These are phyloP conservation scores for Zelleria hepariella DNA, from an alignment of 2,888 invertebrate genomes.

Conservation along the genomic window DNA sequence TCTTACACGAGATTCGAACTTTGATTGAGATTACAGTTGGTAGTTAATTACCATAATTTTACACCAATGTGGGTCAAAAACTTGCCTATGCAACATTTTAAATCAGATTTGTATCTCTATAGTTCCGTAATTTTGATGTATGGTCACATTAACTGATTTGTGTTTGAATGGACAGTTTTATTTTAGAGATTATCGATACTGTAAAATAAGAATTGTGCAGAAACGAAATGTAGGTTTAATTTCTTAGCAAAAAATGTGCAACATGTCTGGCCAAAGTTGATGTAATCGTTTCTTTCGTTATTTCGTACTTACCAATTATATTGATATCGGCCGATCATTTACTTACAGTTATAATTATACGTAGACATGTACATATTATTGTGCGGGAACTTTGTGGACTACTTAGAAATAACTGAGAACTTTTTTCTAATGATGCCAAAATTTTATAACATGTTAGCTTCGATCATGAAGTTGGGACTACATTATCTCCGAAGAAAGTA, in stretches of 20 bases:
- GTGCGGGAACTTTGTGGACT: too few relatives aligned
- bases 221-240: background rate
- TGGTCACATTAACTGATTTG: background rate
- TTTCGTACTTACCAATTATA: slow-evolving; percentile 18
- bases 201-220: background rate
- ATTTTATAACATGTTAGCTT: background rate
- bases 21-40: background rate
- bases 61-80: background rate
- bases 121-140: background rate
- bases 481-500: too few relatives aligned
- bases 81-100: background rate
- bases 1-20: background rate
- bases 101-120: background rate
- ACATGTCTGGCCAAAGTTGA: background rate
- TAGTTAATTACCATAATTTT: too few relatives aligned
- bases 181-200: background rate
- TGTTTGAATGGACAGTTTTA: background rate
- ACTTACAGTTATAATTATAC: slow-evolving; percentile 6
- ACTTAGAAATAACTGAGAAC: too few relatives aligned
- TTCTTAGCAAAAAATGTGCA: background rate
- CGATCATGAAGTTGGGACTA: background rate
- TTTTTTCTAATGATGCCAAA: background rate
- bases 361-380: slow-evolving; percentile 21
- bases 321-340: slow-evolving; percentile 12
- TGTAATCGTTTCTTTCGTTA: background rate